Conservation (phyloP, 2,797 vertebrate species). For the Iguana delicatissima region DNA sequence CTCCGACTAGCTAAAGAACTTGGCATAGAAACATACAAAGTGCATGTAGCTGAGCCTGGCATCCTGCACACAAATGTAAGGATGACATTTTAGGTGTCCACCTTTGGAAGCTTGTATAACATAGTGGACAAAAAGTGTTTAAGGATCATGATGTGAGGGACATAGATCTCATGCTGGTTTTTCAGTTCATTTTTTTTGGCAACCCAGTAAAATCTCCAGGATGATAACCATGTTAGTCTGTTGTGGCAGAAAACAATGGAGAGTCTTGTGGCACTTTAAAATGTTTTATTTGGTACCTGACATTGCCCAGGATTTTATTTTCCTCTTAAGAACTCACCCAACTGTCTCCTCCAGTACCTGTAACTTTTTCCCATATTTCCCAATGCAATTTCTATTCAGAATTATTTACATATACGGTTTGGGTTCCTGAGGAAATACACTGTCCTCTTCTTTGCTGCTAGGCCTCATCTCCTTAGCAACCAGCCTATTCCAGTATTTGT, state of each 20-base stretch:
- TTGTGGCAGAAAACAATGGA: background rate
- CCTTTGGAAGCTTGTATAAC: background rate
- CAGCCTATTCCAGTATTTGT: no score
- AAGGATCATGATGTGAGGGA: background rate
- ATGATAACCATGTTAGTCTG: background rate
- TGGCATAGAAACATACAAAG: slow-evolving; percentile 83
- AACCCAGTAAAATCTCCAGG: background rate
- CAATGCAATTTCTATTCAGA: no score
- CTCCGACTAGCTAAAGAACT: slow-evolving; percentile 83
- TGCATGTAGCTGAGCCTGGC: slow-evolving; percentile 72
- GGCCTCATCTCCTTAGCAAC: no score
- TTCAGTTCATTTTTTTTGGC: background rate
- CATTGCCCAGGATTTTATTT: no score
- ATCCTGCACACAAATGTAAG: slow-evolving; percentile 80
- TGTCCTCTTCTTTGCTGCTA: no score
- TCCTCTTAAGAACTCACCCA: no score
- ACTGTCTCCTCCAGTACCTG: no score
- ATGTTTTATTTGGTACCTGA: background rate
- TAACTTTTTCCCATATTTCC: no score
- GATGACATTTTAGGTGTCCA: slow-evolving; percentile 8
- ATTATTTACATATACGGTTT: no score
- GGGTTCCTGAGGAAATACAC: no score
- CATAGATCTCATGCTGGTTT: background rate
- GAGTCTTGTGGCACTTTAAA: background rate
- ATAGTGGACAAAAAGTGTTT: slow-evolving; percentile 35